Base-by-base conservation (phyloP, 64 coral and sea anemone genomes). In the Acropora yongei region DNA sequence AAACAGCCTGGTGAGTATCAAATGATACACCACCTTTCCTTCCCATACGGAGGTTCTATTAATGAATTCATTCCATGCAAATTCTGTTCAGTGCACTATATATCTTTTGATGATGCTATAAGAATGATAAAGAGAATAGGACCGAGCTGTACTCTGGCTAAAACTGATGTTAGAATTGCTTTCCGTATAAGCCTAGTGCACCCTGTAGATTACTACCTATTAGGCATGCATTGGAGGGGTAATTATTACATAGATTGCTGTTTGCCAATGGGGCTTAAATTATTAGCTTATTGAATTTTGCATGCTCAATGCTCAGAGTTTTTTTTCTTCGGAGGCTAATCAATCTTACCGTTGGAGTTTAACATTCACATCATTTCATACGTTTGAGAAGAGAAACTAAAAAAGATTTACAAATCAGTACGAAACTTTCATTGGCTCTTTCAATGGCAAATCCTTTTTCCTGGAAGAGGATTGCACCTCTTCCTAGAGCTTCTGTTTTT, bases 251-350 rank as follows among this genome's bases (percentile, higher is more conserved):
- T 30, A 83, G 44, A 79, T 40, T 49, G 5, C 12, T 48, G 16
- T 6, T 2, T 9, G 50, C 65, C 13, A 17, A 17, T 30, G 80
- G 65, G 8, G n/a, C 65, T 1, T 57, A 83, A 30, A 40, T 39
- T 3, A 1, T 73, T 40, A 39, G 71, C 18, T 73, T 73, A 39
- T 41, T 83, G 51, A 83, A 83, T 11, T 83, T 83, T 60, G 80
- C 51, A 16, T 83, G 80, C 40, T 57, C 47, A 61, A 57, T 83
- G 17, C 9, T 83, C 10, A 41, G 1, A 53, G 50, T 7, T 50
- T 30, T 13, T 13, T 83, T 83, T 61, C n/a, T 83, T 8, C 80
- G 80, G 4, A 17, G 80, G 3, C 80, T 83, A 3, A 83, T 83
- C 8, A 58, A 83, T 61, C 20, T 61, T 2, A 83, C 80, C 47